Evolutionary conservation across 2,113 vertebrate species (phyloP).

Genomic region (Stegostoma tigrinum): DNA sequence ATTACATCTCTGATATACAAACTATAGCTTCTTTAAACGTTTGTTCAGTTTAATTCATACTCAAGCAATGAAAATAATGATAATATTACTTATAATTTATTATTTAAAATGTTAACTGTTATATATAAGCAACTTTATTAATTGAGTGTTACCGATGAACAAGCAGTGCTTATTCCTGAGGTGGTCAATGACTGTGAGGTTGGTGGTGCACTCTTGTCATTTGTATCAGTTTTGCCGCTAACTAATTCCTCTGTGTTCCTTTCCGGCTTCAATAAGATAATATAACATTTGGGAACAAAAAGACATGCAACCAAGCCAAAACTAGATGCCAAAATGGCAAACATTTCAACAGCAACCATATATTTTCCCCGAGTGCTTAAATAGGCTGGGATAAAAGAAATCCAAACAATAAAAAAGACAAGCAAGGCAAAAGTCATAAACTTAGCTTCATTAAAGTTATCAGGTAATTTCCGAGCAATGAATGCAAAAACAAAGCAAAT

Average conservation of each 20-base stretch:
- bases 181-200: conserved; percentile 61
- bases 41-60: not conserved
- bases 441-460: conserved; percentile 73
- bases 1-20: not conserved
- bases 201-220: conserved; percentile 53
- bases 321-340: conserved; percentile 76
- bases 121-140: conserved; percentile 42
- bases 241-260: conserved; percentile 66
- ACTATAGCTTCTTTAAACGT: conserved; percentile 5
- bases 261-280: conserved; percentile 69
- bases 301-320: conserved; percentile 71
- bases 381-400: conserved; percentile 77
- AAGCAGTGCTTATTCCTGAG: conserved; percentile 49
- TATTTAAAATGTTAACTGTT: no score
- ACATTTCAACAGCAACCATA: conserved; percentile 80
- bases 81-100: not conserved
- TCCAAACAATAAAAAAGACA: conserved; percentile 78
- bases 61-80: conserved; percentile 7
- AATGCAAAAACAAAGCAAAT: conserved; percentile 68
- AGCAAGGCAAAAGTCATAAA: conserved; percentile 72
- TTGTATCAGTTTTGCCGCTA: conserved; percentile 48
- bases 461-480: conserved; percentile 63
- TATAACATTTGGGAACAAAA: conserved; percentile 73
- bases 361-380: conserved; percentile 78
- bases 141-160: conserved; percentile 55